These are phyloP conservation scores for Pangasianodon gigas DNA, from an alignment of 2,113 vertebrate genomes.

Conservation along the genomic window DNA sequence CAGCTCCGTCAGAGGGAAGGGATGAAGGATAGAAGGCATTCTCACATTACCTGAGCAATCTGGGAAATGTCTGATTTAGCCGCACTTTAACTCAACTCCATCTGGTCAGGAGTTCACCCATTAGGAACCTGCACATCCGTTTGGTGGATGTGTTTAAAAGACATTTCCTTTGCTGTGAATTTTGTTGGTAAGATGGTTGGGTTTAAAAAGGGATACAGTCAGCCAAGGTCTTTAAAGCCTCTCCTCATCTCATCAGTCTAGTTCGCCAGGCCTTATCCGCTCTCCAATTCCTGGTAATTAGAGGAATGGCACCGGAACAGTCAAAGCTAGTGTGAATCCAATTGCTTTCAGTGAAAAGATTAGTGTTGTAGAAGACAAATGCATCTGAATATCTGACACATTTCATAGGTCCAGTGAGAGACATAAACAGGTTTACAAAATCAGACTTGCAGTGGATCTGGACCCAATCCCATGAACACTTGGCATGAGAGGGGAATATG, in stretches of 20 bases:
- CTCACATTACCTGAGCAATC: constrained; percentile 34
- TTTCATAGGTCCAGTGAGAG: neutral
- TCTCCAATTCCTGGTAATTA: constrained; percentile 31
- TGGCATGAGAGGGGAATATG: neutral
- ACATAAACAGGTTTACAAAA: neutral
- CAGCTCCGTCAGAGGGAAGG: constrained; percentile 24
- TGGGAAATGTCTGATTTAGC: constrained; percentile 31
- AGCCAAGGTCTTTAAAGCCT: constrained; percentile 11
- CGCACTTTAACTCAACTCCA: neutral
- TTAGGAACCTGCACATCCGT: neutral
- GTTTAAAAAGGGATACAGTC: constrained; percentile 4
- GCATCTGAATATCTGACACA: neutral
- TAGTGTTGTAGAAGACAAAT: neutral
- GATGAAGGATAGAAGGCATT: constrained; percentile 22
- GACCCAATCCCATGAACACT: neutral
- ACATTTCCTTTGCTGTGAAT: constrained; percentile 21
- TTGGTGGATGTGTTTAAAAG: neutral
- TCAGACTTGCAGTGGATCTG: neutral
- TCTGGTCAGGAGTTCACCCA: neutral
- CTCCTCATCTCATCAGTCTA: neutral
- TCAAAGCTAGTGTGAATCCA: constrained; percentile 23
- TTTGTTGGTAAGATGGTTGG: constrained; percentile 14
- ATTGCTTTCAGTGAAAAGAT: constrained; percentile 29
- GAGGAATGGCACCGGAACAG: neutral
- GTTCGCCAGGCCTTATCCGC: constrained; percentile 25